A percentile compares a stretch with the other conserved stretches of the same genome.
These are phyloP conservation scores for Rattus rattus DNA, from an alignment of 2,113 vertebrate species.

Conservation along the genomic window DNA sequence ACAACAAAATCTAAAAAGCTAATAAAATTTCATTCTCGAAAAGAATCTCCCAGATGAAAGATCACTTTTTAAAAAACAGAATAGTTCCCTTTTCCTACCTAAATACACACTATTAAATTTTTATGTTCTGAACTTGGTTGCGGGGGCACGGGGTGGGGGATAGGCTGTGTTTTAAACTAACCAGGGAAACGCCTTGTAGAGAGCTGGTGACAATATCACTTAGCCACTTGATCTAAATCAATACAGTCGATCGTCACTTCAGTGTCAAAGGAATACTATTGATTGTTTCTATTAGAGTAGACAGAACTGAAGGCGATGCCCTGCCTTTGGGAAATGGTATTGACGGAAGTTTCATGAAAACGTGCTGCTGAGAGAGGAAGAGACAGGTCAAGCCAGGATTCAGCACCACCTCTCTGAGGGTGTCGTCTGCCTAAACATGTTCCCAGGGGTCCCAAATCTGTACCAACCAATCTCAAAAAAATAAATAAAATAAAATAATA, in stretches of 20 bases:
- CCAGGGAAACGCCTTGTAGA: neutral
- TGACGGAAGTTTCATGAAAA: neutral
- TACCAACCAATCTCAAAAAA: neutral
- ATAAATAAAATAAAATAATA: no score
- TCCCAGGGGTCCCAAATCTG: neutral
- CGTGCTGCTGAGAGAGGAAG: neutral
- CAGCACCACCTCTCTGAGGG: neutral
- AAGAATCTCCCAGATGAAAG: neutral
- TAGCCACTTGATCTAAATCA: neutral
- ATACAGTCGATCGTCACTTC: neutral
- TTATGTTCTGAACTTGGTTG: neutral
- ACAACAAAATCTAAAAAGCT: no score
- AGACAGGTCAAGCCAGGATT: neutral
- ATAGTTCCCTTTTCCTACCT: neutral
- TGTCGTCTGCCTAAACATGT: fast-evolving
- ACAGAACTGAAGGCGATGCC: neutral
- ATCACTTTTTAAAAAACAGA: conserved; percentile 1
- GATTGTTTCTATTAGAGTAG: neutral
- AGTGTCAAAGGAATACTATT: neutral
- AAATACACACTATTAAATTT: neutral
- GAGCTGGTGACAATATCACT: neutral
- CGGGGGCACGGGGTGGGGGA: neutral
- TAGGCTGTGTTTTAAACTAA: neutral
- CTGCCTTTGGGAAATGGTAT: neutral
- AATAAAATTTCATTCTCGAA: no score